Evolutionary conservation across 2,113 vertebrate species (phyloP), one percentile per base, ranked within the genome.

Genomic region (Petaurus breviceps): DNA sequence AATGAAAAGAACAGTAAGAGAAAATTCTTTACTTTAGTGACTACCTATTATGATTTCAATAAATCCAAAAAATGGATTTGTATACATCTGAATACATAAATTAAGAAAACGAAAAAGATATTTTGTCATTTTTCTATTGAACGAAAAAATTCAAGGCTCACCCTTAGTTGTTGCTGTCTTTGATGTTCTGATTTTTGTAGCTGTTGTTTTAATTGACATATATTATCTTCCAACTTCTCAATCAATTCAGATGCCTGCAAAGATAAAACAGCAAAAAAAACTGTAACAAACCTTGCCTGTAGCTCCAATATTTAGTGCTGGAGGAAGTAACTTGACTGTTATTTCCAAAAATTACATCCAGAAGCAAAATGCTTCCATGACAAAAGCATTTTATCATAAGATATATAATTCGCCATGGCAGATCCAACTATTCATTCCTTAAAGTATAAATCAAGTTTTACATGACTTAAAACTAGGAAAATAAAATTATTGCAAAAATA

Each of bases 231-330:
- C 89, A 99, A 97, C 28, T 99, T 99, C 94, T 99, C 98, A 89
- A 99, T 99, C 53, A 97, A 91, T 92, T 98, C 98, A 68, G 99
- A 99, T 10, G 99, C 98, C 99, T 99, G 98, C 0, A 93, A 93
- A 91, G 93, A 97, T 98, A 96, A 0, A 95, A 94, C 24, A 98
- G 95, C 4, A 84, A 84, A 95, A 51, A 51, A 94, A 94, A 94
- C 3, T 89, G 57, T 25, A 97, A 47, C 28, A 95, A 93, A 96
- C 68, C 92, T 96, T 93, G 28, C 31, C 4, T 93, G 26, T 26
- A 92, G 23, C 96, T 94, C 43, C 50, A 68, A 92, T 26, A 95
- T 92, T 46, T 57, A 96, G 8, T 52, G 96, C 55, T 89, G 51
- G 31, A 53, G 96, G 50, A 96, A 16, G 51, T 37, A 97, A 49